Conservation (phyloP, 2,888 invertebrate species). For the Cephonodes hylas region DNA sequence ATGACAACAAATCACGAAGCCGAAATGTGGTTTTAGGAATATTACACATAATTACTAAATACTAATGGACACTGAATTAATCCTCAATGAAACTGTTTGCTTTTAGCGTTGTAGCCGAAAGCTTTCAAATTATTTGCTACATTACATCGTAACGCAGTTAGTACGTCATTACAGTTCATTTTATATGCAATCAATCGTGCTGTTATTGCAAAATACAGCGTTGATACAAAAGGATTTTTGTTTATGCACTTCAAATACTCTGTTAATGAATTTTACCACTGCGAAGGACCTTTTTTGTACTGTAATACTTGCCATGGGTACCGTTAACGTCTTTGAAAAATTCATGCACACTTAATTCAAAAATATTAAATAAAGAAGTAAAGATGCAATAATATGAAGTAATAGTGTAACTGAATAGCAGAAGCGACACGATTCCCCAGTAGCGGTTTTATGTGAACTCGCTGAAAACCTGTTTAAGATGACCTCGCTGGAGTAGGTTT, state of each 20-base stretch:
- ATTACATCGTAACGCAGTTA: neutral
- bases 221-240: no score
- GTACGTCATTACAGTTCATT: neutral
- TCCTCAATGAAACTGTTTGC: neutral
- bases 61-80: neutral
- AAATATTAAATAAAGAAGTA: neutral
- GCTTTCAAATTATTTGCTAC: neutral
- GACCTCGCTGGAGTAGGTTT: neutral
- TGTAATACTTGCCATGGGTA: no score
- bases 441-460: neutral
- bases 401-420: neutral
- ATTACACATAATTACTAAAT: neutral
- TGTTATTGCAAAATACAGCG: no score
- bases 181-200: neutral
- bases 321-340: no score
- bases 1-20: neutral
- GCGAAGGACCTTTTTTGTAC: no score
- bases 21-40: neutral
- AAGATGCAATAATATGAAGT: neutral
- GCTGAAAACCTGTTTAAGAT: conserved; percentile 9
- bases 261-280: no score
- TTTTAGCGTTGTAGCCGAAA: neutral
- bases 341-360: neutral
- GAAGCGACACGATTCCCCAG: neutral
- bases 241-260: no score